Percentiles rank a stretch among this genome's conserved stretches.
Evolutionary conservation across 2,797 vertebrate species (phyloP).

Genomic region (Lagorchestes hirsutus): DNA sequence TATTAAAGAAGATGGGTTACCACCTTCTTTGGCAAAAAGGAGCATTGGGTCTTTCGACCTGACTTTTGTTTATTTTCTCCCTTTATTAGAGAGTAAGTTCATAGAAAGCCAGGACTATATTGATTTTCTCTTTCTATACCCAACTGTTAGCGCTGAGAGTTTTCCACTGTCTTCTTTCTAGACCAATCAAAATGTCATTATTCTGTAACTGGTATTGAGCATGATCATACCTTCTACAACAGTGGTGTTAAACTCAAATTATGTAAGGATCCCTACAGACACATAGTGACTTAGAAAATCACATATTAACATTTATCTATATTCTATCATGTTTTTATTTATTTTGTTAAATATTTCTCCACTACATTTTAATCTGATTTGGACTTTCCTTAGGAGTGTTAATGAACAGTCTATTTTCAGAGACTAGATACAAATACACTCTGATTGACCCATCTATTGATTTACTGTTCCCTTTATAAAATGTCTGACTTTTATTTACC

Average conservation of each 20-base stretch:
- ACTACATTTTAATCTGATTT: not conserved
- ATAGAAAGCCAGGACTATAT: not conserved
- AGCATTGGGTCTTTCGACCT: not conserved
- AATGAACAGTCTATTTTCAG: not conserved
- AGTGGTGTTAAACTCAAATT: not conserved
- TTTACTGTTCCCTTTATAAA: not conserved
- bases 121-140: not conserved
- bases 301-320: not conserved
- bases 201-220: not conserved
- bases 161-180: not conserved
- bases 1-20: not conserved
- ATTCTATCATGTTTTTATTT: not conserved
- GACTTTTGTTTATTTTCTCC: not conserved
- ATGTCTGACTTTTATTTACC: not conserved
- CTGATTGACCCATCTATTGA: not conserved
- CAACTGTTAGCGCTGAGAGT: not conserved
- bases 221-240: not conserved
- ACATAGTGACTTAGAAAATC: not conserved
- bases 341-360: not conserved
- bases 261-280: not conserved
- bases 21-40: not conserved
- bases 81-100: not conserved
- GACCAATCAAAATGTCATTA: not conserved
- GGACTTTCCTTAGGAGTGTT: not conserved
- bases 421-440: not conserved